Evolutionary conservation across 2,888 invertebrate genomes (phyloP).

Genomic region (Quadroppia sp.): DNA sequence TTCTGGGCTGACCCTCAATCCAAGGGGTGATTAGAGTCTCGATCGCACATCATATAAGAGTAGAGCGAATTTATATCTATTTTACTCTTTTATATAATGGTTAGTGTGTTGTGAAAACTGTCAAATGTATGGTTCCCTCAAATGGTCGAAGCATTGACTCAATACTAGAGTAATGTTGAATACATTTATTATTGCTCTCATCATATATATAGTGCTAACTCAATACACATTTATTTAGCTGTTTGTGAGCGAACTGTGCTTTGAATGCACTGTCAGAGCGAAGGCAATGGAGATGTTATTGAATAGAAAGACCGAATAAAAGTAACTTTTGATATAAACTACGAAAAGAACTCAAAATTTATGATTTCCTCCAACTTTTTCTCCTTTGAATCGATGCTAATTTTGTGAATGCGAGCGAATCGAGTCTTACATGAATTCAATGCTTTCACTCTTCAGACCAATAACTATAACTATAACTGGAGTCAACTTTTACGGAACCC

Average conservation of each 20-base stretch:
- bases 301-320: constrained; percentile 29
- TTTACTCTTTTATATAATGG: constrained; percentile 9
- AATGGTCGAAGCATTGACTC: constrained; percentile 25
- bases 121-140: constrained; percentile 25
- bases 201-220: constrained; percentile 36
- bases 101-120: constrained; percentile 34
- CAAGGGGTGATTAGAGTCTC: not conserved
- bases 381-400: constrained; percentile 35
- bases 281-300: constrained; percentile 16
- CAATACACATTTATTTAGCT: constrained; percentile 22
- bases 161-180: constrained; percentile 26
- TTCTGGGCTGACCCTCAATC: constrained; percentile 16
- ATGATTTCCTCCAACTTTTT: constrained; percentile 34
- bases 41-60: not conserved
- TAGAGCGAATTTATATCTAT: not conserved
- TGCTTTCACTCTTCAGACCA: constrained; percentile 11
- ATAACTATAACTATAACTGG: constrained; percentile 29
- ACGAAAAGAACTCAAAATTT: constrained; percentile 33
- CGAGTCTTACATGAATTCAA: not conserved
- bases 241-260: not conserved
- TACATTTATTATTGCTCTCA: constrained; percentile 30
- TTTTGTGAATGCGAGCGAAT: constrained; percentile 4
- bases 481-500: constrained; percentile 21
- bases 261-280: not conserved
- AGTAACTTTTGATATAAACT: constrained; percentile 27